phyloP scores from a whole-genome alignment of 2,113 vertebrate genomes.

The Anarhynchus alexandrinus region DNA sequence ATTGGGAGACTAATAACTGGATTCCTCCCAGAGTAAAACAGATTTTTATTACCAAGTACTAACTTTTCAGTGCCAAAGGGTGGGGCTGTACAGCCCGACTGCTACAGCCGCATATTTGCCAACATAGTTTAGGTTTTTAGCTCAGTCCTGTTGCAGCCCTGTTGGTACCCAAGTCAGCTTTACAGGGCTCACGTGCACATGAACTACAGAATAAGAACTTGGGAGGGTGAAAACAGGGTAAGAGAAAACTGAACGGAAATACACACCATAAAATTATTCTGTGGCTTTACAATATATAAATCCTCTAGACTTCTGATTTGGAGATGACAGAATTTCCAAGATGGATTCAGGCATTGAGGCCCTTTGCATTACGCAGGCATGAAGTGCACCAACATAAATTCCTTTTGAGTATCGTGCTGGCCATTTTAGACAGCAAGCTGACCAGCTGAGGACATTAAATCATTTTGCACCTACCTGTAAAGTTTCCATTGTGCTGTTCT shows the following conservation, averaged over 20 bases:
- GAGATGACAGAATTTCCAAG: neutral
- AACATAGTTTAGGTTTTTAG: neutral
- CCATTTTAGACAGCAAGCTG: neutral
- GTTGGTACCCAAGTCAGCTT: neutral
- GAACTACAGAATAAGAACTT: neutral
- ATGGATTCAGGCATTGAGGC: neutral
- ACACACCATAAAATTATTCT: neutral
- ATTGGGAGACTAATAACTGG: neutral
- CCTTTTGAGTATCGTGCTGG: neutral
- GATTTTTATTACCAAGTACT: constrained; percentile 16
- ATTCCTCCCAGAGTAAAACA: neutral
- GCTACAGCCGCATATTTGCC: neutral
- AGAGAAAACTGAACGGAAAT: neutral
- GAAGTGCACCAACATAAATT: neutral
- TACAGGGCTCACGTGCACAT: neutral
- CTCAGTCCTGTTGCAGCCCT: neutral
- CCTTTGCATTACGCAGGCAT: neutral
- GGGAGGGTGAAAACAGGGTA: neutral
- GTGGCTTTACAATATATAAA: neutral
- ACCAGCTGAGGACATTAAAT: neutral
- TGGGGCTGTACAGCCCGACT: neutral
- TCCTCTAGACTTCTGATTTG: neutral
- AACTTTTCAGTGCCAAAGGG: constrained; percentile 35
- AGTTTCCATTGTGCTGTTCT: constrained; percentile 90
- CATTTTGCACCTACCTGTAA: constrained; percentile 79